These are phyloP conservation scores for Tachysurus vachellii DNA, from an alignment of 2,113 vertebrate species.

Conservation along the genomic window DNA sequence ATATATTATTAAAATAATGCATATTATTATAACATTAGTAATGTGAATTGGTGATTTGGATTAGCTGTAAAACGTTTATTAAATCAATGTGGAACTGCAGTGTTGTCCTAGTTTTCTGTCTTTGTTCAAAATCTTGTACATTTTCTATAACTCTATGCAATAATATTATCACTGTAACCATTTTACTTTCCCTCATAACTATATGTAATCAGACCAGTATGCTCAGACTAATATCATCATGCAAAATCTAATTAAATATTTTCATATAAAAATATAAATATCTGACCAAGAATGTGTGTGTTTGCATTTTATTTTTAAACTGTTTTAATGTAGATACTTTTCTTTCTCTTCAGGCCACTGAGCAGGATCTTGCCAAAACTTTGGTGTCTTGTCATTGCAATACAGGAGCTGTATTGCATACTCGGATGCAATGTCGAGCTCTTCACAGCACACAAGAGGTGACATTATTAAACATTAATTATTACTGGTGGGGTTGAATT, in stretches of 20 bases:
- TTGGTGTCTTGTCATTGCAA: conserved; percentile 62
- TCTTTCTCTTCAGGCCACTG: conserved; percentile 66
- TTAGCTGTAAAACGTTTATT: background rate
- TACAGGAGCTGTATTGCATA: conserved; percentile 48
- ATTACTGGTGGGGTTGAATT: background rate
- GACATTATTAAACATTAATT: conserved; percentile 31
- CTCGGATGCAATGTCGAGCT: conserved; percentile 58
- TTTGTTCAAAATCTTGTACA: background rate
- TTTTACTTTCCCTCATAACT: background rate
- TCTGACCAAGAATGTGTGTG: background rate
- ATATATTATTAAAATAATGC: background rate
- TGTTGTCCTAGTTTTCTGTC: background rate
- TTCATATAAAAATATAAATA: background rate
- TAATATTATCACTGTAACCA: background rate
- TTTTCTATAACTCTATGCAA: background rate
- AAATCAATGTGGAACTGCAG: background rate
- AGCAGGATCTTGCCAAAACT: conserved; percentile 59
- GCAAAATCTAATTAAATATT: background rate
- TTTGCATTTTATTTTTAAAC: too few species aligned
- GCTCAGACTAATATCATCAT: too few species aligned
- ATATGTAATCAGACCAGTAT: background rate
- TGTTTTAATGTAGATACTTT: background rate
- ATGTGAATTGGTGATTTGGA: background rate
- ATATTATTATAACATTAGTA: background rate
- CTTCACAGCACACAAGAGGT: conserved; percentile 76